These are phyloP conservation scores for Drosophila sp. DNA, from an alignment of 1,140 invertebrate species.

Conservation along the genomic window DNA sequence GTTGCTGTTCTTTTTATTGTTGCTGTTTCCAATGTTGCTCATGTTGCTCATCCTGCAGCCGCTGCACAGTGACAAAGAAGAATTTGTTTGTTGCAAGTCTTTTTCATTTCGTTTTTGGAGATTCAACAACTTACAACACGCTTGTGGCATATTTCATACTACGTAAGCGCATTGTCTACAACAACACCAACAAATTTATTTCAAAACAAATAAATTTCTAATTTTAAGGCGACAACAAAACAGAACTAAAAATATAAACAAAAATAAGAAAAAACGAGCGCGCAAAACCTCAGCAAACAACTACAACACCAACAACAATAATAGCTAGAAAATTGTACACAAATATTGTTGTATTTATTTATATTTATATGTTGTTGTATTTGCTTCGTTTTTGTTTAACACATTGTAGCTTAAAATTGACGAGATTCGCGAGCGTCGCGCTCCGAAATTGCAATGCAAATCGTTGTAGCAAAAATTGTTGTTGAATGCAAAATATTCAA, in stretches of 20 bases:
- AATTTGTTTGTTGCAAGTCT: constrained; percentile 3
- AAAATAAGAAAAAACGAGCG: constrained; percentile 15
- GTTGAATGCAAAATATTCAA: constrained; percentile 27
- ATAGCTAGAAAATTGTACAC: not conserved
- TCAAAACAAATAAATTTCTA: constrained; percentile 25
- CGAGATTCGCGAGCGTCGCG: constrained; percentile 7
- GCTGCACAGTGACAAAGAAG: constrained; percentile 52
- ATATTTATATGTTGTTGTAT: constrained; percentile 20
- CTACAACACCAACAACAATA: constrained; percentile 3
- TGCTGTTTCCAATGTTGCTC: constrained; percentile 22
- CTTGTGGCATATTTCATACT: constrained; percentile 40
- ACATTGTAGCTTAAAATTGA: not conserved
- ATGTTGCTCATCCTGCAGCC: constrained; percentile 69
- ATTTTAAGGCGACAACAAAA: constrained; percentile 39
- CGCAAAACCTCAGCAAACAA: constrained; percentile 4
- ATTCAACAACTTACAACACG: constrained; percentile 56
- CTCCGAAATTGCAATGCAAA: constrained; percentile 23
- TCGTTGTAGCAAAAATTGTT: constrained; percentile 5
- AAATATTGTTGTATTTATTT: constrained; percentile 16
- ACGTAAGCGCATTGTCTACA: constrained; percentile 49
- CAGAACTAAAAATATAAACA: constrained; percentile 48
- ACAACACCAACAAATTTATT: constrained; percentile 14
- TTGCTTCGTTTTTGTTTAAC: not conserved
- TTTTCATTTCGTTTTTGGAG: not conserved
- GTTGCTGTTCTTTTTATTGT: constrained; percentile 33